A percentile compares a stretch with the other conserved stretches of the same genome.
phyloP scores from a whole-genome alignment of 1,140 invertebrate species.

The Muscidifurax raptorellus region DNA sequence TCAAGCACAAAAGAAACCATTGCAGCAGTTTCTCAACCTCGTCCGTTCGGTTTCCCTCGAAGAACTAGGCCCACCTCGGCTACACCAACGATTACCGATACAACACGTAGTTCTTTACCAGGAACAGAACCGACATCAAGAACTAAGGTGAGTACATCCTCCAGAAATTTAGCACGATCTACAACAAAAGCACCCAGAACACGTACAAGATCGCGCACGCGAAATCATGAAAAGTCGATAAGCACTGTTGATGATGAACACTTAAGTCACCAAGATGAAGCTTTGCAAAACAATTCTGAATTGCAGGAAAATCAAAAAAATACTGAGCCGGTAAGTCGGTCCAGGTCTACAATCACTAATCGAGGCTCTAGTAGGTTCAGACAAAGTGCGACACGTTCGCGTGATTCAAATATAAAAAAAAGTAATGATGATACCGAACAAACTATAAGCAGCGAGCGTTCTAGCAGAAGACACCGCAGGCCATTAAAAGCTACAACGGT shows the following conservation, averaged over 20 bases:
- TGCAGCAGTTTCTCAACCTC: conserved; percentile 74
- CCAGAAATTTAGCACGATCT: conserved; percentile 72
- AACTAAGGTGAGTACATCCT: conserved; percentile 72
- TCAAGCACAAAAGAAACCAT: conserved; percentile 63
- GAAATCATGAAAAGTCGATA: conserved; percentile 64
- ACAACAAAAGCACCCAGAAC: conserved; percentile 63
- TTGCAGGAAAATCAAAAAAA: conserved; percentile 49
- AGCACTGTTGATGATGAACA: conserved; percentile 50
- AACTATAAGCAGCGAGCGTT: neutral
- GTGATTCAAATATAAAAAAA: conserved; percentile 24
- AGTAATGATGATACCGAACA: conserved; percentile 35
- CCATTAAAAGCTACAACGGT: conserved; percentile 37
- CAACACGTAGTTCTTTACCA: conserved; percentile 63
- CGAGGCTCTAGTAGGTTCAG: conserved; percentile 67
- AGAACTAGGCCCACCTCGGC: conserved; percentile 66
- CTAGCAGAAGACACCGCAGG: conserved; percentile 44
- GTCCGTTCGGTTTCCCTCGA: conserved; percentile 76
- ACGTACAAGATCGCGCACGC: conserved; percentile 51
- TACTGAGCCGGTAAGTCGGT: conserved; percentile 54
- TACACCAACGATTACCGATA: conserved; percentile 68
- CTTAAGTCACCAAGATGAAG: conserved; percentile 40
- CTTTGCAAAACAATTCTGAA: conserved; percentile 45
- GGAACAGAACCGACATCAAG: conserved; percentile 63
- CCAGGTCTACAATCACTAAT: conserved; percentile 56
- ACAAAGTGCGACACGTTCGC: conserved; percentile 45